Evolutionary conservation across 2,797 vertebrate species (phyloP), one percentile per base, ranked within the genome.

Genomic region (Chromis chromis): DNA sequence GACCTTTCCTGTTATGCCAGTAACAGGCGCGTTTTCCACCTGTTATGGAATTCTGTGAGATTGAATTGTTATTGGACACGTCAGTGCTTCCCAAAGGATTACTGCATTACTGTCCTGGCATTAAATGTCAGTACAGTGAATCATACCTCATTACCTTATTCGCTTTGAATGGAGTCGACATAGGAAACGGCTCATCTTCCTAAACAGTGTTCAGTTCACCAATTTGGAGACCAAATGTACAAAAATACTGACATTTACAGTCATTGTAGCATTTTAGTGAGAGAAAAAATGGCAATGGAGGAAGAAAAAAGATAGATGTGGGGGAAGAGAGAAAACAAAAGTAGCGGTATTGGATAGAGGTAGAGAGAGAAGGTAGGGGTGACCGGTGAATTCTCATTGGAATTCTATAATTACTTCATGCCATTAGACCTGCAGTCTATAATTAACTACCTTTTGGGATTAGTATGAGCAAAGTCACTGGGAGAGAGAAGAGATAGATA

Each of bases 361-460:
- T 11, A 75, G 61, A 65, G 42, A 64, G 67, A 67, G 60, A 79
- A 66, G 46, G 68, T 65, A 68, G 81, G 68, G 77, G 83, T 83
- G 83, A 84, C 86, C 74, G 73, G 54, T 84, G 69, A 90, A 89
- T 90, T 90, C 86, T 91, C 87, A 74, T 76, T 65, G 84, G 86
- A 81, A 73, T 77, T 86, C 83, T 90, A 89, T 94, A 94, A 92
- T 94, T 92, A 92, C 90, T 86, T 87, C 71, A 91, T 85, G 84
- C 83, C 83, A 90, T 90, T 90, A 90, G 79, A 91, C 82, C 81
- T 72, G 70, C 76, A 86, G 86, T 83, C 89, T 91, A 91, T 91
- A 94, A 93, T 94, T 92, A 94, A 91, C 89, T 86, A 86, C 85
- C 87, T 88, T 77, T 83, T 87, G 90, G 92, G 89, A 91, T 93